Conservation (phyloP, 2,113 vertebrate species). For the Cynopterus brachyotis region DNA sequence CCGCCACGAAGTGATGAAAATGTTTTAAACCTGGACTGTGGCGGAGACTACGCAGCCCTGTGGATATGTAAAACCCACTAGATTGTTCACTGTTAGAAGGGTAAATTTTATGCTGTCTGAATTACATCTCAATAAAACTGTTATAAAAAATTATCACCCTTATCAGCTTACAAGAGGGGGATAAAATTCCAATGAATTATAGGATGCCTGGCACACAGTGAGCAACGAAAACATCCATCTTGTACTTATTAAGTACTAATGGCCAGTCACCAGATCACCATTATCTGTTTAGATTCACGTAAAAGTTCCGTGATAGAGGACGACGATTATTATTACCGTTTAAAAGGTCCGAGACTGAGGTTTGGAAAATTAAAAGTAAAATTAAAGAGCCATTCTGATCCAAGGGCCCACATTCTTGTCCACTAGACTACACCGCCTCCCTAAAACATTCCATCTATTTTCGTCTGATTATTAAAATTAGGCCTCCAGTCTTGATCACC, state of each 20-base stretch:
- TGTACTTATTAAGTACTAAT: not conserved
- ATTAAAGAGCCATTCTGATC: not conserved
- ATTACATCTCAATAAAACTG: not conserved
- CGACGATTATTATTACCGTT: not conserved
- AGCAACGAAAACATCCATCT: not conserved
- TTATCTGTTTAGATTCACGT: not conserved
- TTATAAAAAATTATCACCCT: not conserved
- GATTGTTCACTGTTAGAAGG: not conserved
- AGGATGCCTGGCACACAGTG: not conserved
- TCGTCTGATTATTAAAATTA: too few relatives aligned
- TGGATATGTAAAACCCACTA: not conserved
- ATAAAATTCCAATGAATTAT: not conserved
- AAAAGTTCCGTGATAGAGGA: not conserved
- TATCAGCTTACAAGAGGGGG: not conserved
- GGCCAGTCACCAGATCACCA: too few relatives aligned
- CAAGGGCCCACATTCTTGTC: not conserved
- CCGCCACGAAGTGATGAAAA: not conserved
- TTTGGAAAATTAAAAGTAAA: not conserved
- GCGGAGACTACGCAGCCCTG: rapidly evolving
- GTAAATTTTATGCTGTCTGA: not conserved
- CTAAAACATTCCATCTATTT: not conserved
- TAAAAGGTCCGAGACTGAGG: not conserved
- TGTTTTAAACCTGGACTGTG: too few relatives aligned
- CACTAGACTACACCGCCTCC: not conserved
- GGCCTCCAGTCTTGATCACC: not conserved